Conservation (phyloP, 2,888 invertebrate genomes). For the Dasypolia templi region DNA sequence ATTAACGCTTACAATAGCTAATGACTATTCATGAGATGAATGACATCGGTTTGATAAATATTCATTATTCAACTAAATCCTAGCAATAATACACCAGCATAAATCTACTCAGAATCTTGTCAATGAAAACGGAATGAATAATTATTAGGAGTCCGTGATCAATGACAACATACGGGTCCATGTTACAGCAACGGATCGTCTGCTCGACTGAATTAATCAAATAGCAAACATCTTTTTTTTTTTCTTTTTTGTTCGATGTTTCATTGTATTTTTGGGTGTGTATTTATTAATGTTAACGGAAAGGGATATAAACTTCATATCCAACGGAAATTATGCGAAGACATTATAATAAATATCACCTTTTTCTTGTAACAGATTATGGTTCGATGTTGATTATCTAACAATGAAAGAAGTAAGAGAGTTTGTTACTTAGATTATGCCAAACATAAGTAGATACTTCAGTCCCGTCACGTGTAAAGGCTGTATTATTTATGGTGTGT, state of each 20-base stretch:
- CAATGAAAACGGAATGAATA: constrained; percentile 73
- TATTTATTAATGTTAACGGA: constrained; percentile 13
- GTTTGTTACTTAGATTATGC: not conserved
- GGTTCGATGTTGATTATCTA: not conserved
- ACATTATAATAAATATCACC: not conserved
- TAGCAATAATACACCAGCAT: constrained; percentile 74
- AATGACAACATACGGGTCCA: constrained; percentile 50
- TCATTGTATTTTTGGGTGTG: constrained; percentile 12
- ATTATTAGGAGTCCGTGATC: constrained; percentile 55
- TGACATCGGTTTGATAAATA: constrained; percentile 78
- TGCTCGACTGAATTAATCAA: constrained; percentile 44
- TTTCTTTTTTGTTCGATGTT: constrained; percentile 14
- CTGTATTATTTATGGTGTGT: not conserved
- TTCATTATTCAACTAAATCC: constrained; percentile 77
- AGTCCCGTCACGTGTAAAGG: not conserved
- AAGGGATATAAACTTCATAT: constrained; percentile 18
- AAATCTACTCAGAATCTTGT: constrained; percentile 69
- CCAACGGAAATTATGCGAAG: not conserved
- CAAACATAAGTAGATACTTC: not conserved
- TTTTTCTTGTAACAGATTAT: not conserved
- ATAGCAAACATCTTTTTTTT: constrained; percentile 13
- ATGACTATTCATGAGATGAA: constrained; percentile 79
- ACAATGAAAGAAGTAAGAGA: not conserved
- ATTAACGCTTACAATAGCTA: constrained; percentile 58
- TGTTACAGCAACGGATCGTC: constrained; percentile 37